Percentiles rank a stretch among this genome's conserved stretches.
phyloP scores from a whole-genome alignment of 2,113 vertebrate species.

The Arenaria interpres region DNA sequence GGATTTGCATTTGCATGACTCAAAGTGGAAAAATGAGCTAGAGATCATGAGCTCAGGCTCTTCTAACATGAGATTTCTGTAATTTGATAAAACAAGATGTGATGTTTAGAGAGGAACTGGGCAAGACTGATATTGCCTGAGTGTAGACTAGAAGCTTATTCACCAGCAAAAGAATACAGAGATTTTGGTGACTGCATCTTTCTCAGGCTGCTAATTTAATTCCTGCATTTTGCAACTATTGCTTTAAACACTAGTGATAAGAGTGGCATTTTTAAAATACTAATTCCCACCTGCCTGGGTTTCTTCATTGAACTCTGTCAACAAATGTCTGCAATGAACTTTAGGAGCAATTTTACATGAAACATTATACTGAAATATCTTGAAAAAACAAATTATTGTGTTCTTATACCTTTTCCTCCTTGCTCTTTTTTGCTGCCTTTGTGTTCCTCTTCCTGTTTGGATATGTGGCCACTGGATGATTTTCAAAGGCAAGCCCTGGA shows the following conservation, averaged over 20 bases:
- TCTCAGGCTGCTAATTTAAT: neutral
- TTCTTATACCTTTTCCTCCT: neutral
- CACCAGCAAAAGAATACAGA: neutral
- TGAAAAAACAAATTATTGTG: neutral
- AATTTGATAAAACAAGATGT: slow-evolving; percentile 6
- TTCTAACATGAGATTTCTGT: slow-evolving; percentile 8
- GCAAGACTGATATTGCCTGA: neutral
- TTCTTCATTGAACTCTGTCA: neutral
- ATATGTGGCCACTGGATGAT: neutral
- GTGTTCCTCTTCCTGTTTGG: neutral
- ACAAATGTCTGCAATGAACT: neutral
- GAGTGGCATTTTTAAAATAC: neutral
- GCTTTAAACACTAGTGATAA: neutral
- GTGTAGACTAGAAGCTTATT: neutral
- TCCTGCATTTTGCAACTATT: neutral
- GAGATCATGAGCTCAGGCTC: neutral
- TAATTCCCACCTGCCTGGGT: neutral
- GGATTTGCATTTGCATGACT: neutral
- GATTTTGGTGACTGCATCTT: neutral
- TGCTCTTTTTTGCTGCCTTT: neutral
- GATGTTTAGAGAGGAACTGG: neutral
- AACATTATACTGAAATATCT: neutral
- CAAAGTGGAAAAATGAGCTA: neutral
- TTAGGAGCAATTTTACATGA: neutral
- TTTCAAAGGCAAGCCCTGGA: neutral